Evolutionary conservation across 2,888 invertebrate genomes (phyloP).

Genomic region (Tetramorium bicarinatum): DNA sequence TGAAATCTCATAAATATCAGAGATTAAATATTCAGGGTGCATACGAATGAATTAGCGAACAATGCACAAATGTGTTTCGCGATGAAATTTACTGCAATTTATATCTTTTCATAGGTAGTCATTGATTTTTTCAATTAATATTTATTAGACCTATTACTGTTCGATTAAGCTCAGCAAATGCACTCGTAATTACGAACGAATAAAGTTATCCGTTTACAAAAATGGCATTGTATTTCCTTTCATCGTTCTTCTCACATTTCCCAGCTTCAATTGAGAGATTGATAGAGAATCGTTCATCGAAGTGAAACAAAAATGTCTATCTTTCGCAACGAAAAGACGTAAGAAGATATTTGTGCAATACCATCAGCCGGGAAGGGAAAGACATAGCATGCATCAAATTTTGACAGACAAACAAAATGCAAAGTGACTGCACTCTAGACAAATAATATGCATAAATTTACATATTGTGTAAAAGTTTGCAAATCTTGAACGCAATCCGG

Average conservation of each 20-base stretch:
- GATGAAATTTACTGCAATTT: conserved; percentile 2
- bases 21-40: neutral
- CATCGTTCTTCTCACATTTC: neutral
- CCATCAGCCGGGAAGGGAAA: conserved; percentile 4
- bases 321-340: conserved; percentile 49
- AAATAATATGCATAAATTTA: conserved; percentile 58
- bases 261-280: conserved; percentile 47
- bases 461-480: conserved; percentile 43
- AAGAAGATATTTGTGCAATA: conserved; percentile 47
- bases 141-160: conserved; percentile 19
- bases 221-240: neutral
- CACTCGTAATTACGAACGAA: conserved; percentile 7
- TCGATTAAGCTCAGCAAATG: neutral
- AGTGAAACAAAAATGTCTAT: conserved; percentile 65
- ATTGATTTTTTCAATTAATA: conserved; percentile 22
- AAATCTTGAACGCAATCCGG: conserved; percentile 46
- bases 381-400: conserved; percentile 36
- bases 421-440: conserved; percentile 45
- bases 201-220: conserved; percentile 7
- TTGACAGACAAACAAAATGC: conserved; percentile 56
- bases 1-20: neutral
- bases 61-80: neutral
- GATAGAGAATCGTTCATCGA: conserved; percentile 54
- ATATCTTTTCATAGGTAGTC: neutral
- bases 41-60: neutral